phyloP scores from a whole-genome alignment of 1,140 invertebrate species.

The Drosophila bipectinata region DNA sequence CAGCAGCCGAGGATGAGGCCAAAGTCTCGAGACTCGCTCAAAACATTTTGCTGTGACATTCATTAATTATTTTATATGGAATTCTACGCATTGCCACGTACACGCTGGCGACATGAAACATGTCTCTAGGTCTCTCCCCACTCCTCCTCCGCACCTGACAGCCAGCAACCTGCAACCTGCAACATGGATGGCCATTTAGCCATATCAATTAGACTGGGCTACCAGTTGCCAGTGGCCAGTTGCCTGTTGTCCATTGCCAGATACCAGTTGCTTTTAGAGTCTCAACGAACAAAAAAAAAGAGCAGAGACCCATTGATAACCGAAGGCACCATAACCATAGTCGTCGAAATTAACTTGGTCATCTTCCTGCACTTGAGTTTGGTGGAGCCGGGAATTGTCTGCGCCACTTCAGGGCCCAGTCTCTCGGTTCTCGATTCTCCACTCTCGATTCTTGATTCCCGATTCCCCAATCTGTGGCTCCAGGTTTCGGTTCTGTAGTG shows the following conservation, averaged over 20 bases:
- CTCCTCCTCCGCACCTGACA: constrained; percentile 5
- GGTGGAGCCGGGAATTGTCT: constrained; percentile 52
- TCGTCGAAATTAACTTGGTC: constrained; percentile 78
- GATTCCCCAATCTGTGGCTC: constrained; percentile 26
- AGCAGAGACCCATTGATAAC: constrained; percentile 61
- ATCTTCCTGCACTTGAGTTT: constrained; percentile 74
- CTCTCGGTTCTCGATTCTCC: constrained; percentile 9
- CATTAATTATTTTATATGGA: constrained; percentile 84
- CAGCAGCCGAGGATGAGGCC: constrained; percentile 18
- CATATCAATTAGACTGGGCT: constrained; percentile 74
- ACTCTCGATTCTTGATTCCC: constrained; percentile 7
- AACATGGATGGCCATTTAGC: constrained; percentile 76
- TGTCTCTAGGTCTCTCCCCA: constrained; percentile 58
- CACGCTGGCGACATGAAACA: constrained; percentile 81
- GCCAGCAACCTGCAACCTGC: constrained; percentile 29
- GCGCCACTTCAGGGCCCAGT: constrained; percentile 57
- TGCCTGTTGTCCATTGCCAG: constrained; percentile 2
- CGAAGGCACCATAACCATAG: constrained; percentile 13
- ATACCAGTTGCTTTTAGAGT: constrained; percentile 3
- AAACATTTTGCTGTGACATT: constrained; percentile 83
- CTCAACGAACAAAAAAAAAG: not conserved
- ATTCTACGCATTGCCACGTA: constrained; percentile 83
- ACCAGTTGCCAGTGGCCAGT: constrained; percentile 32
- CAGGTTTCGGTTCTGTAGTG: constrained; percentile 71
- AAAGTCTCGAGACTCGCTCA: constrained; percentile 38